Percentiles rank a stretch among this genome's conserved stretches.
These are phyloP conservation scores for Tachypleus tridentatus DNA, from an alignment of 1,140 invertebrate species.

Conservation along the genomic window DNA sequence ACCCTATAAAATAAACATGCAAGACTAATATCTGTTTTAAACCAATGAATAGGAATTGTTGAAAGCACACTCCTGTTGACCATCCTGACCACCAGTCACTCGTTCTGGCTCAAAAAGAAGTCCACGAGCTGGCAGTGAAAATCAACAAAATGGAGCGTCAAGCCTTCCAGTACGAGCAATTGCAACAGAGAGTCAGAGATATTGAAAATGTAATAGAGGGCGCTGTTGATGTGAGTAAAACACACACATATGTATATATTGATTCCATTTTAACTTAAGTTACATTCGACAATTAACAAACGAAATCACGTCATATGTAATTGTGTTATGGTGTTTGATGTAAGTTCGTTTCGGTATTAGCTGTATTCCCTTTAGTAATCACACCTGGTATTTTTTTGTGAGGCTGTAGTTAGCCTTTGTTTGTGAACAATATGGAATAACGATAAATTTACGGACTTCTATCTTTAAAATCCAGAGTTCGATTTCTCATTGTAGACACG, in stretches of 20 bases:
- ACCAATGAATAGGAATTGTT: conserved; percentile 53
- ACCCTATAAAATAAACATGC: too few species aligned
- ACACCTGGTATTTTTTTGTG: too few species aligned
- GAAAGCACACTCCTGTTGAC: conserved; percentile 72
- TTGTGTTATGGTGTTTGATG: background rate
- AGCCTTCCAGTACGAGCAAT: conserved; percentile 61
- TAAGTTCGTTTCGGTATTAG: background rate
- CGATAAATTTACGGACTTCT: too few species aligned
- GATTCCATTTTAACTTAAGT: too few species aligned
- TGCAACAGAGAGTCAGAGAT: conserved; percentile 22
- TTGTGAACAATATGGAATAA: too few species aligned
- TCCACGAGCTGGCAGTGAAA: conserved; percentile 80
- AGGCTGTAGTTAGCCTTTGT: too few species aligned
- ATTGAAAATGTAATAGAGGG: conserved; percentile 27
- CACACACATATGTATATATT: too few species aligned
- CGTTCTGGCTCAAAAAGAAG: conserved; percentile 68
- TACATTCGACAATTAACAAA: too few species aligned
- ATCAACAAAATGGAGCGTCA: conserved; percentile 73
- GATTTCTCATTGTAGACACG: too few species aligned
- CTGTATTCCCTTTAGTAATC: too few species aligned
- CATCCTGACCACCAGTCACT: conserved; percentile 80
- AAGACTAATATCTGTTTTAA: background rate
- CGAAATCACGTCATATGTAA: background rate
- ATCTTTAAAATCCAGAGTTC: too few species aligned
- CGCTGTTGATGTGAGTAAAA: conserved; percentile 19